A percentile compares a stretch with the other conserved stretches of the same genome.
These are phyloP conservation scores for Picus viridis DNA, from an alignment of 2,797 vertebrate genomes.

Conservation along the genomic window DNA sequence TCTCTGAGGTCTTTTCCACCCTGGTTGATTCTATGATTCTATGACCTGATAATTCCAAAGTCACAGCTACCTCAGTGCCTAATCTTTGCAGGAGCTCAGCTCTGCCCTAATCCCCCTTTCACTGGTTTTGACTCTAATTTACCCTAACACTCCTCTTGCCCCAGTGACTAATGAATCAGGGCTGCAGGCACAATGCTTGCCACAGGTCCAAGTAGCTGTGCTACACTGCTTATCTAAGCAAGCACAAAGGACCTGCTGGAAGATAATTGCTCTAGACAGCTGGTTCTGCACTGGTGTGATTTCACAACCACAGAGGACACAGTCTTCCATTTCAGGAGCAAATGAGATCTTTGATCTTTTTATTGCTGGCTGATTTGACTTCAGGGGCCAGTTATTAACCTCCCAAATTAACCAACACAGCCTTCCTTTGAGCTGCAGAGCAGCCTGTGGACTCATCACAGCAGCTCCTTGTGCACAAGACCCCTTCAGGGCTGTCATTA, in stretches of 20 bases:
- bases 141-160: background rate
- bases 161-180: background rate
- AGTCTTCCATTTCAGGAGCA: background rate
- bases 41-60: background rate
- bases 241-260: background rate
- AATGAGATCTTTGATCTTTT: constrained; percentile 2
- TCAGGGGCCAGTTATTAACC: background rate
- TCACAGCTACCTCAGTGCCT: background rate
- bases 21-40: too few species aligned
- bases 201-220: background rate
- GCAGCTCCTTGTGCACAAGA: constrained; percentile 17
- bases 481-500: constrained; percentile 11
- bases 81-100: constrained; percentile 17
- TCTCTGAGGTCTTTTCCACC: too few species aligned
- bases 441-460: background rate
- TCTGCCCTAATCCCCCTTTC: constrained; percentile 3
- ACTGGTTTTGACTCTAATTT: constrained; percentile 29
- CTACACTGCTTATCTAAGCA: constrained; percentile 1
- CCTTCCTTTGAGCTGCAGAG: background rate
- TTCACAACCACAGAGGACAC: constrained; percentile 17
- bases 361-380: constrained; percentile 11
- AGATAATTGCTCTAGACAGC: constrained; percentile 33
- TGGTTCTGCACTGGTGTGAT: background rate
- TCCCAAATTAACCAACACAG: constrained; percentile 1
- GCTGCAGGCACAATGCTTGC: constrained; percentile 10